Base-by-base conservation (phyloP, 2,113 vertebrate species). In the Mionectes macconnelli region DNA sequence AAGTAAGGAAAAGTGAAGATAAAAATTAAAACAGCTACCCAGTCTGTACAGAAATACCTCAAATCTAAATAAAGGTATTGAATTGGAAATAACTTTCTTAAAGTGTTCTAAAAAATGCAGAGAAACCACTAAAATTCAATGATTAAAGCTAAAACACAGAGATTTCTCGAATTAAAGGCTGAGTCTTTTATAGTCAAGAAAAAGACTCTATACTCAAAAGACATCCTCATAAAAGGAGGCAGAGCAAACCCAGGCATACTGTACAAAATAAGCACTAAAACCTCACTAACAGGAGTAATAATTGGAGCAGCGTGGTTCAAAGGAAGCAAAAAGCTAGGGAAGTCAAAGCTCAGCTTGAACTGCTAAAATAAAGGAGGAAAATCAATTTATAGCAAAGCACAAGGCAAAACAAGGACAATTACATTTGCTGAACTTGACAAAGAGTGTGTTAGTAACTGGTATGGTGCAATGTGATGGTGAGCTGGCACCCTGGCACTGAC, bases 401-500 rank as follows among this genome's bases (percentile, higher is more conserved):
- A 87, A 72, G 24, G 73, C 24, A 64, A 75, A 91, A 39, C 11
- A 59, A 70, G 31, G 42, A 40, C 49, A 68, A 40, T 39, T 74
- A 5, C 4, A 2, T 52, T 55, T 59, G 20, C 18, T 4, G 4
- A 55, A 53, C n/a, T 50, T 17, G 31, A 37, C 13, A 17, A 50
- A 70, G 21, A 14, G 12, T 5, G 3, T 30, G 17, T 74, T 59
- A 24, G 21, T 35, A 62, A 47, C 12, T 69, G 20, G n/a, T 0
- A 0, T 9, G 6, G 59, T 30, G 12, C 22, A 3, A 14, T 2
- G 30, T 0, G 5, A 27, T 35, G 22, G 2, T 35, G 44, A 42
- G 14, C 24, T 42, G 31, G 12, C 9, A 45, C 3, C 4, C 17
- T 7, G 4, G 24, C 14, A 22, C 31, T 4, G 5, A 4, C 4